These are phyloP conservation scores for Caiman crocodilus DNA, from an alignment of 2,797 vertebrate genomes.

Conservation along the genomic window DNA sequence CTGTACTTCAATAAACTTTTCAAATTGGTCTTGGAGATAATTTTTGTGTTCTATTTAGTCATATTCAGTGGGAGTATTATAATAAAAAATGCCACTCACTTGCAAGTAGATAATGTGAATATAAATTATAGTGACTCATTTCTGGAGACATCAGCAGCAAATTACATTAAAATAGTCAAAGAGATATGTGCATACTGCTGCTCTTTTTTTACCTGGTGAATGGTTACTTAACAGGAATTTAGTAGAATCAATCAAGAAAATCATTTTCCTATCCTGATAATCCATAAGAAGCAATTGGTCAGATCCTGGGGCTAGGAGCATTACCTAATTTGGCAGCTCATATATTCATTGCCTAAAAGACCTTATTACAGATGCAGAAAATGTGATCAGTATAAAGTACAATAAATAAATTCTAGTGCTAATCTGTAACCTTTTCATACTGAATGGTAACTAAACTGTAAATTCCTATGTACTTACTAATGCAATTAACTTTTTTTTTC, in stretches of 20 bases:
- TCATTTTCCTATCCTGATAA: neutral
- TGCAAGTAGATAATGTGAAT: neutral
- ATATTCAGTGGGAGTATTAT: neutral
- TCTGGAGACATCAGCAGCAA: neutral
- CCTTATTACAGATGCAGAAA: neutral
- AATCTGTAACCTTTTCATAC: neutral
- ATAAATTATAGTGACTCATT: neutral
- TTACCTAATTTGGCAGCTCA: neutral
- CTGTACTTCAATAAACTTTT: neutral
- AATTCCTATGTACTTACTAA: neutral
- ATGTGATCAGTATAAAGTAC: neutral
- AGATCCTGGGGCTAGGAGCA: neutral
- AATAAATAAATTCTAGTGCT: neutral
- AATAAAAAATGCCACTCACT: neutral
- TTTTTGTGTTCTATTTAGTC: neutral
- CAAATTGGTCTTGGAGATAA: neutral
- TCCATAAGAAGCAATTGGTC: neutral
- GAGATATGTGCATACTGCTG: neutral
- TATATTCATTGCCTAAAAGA: neutral
- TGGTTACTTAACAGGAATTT: neutral
- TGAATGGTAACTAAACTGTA: neutral
- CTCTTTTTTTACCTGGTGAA: neutral
- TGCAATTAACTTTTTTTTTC: neutral
- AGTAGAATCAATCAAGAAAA: neutral
- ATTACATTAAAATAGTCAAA: neutral